A percentile compares a stretch with the other conserved stretches of the same genome.
Conservation (phyloP, 2,113 vertebrate species). For the Lathamus discolor region DNA sequence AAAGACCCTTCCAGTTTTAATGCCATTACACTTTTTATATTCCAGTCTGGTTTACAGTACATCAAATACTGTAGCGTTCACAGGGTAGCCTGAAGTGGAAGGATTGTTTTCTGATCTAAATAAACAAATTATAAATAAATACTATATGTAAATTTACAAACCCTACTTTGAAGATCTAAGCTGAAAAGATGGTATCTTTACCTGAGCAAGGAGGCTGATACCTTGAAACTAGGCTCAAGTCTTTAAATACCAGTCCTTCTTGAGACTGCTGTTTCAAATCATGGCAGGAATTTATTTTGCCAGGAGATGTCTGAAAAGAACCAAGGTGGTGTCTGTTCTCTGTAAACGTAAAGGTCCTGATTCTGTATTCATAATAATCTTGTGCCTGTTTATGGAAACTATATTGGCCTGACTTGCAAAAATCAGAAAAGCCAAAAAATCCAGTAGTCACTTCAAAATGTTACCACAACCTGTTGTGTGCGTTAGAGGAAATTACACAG, state of each 20-base stretch:
- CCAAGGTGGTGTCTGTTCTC: neutral
- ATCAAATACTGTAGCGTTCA: neutral
- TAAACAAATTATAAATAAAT: neutral
- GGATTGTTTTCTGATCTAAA: neutral
- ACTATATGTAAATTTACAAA: neutral
- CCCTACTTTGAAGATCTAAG: accelerated
- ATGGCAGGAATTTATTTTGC: neutral
- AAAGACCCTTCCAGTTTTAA: slow-evolving; percentile 6
- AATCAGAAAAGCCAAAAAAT: neutral
- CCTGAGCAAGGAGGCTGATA: neutral
- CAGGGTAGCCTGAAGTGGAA: neutral
- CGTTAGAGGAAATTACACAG: neutral
- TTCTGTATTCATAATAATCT: neutral
- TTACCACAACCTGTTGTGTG: neutral
- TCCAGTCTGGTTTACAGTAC: neutral
- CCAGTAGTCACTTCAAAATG: neutral
- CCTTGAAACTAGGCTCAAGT: neutral
- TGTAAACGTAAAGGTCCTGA: neutral
- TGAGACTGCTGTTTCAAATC: neutral
- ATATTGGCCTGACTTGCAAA: neutral
- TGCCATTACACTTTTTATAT: slow-evolving; percentile 10
- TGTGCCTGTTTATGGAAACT: neutral
- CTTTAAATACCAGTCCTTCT: neutral
- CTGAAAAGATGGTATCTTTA: neutral
- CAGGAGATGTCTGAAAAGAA: neutral